Evolutionary conservation across 2,113 vertebrate genomes (phyloP).

Genomic region (Rhombomys opimus): DNA sequence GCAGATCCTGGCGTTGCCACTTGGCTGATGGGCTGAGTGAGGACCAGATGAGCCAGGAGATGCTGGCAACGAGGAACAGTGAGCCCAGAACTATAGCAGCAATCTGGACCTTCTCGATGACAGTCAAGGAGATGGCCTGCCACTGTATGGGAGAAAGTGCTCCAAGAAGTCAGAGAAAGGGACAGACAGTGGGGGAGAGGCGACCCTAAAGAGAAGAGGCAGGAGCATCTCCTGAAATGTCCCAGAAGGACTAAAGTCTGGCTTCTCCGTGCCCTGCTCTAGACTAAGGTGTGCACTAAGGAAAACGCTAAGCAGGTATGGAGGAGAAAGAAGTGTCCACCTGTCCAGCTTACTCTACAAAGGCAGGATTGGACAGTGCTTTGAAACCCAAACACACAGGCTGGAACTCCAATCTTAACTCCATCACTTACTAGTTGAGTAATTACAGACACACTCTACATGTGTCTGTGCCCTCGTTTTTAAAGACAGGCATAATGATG

Average conservation of each 20-base stretch:
- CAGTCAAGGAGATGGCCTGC: conserved; percentile 97
- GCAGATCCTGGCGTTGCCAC: conserved; percentile 97
- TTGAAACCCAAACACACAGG: conserved; percentile 18
- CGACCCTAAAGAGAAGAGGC: background rate
- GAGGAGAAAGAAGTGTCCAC: background rate
- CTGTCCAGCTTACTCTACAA: conserved; percentile 28
- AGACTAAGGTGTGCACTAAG: background rate
- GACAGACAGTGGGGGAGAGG: conserved; percentile 18
- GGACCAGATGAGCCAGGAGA: conserved; percentile 98
- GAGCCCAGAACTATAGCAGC: conserved; percentile 96
- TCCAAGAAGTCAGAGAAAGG: conserved; percentile 53
- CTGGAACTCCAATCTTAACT: conserved; percentile 40
- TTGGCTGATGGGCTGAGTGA: conserved; percentile 97
- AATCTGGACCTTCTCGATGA: conserved; percentile 97
- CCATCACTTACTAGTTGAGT: background rate
- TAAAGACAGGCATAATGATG: conserved; percentile 2
- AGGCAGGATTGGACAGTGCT: background rate
- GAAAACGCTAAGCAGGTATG: background rate
- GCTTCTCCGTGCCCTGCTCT: background rate
- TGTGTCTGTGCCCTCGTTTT: background rate
- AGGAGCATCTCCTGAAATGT: background rate
- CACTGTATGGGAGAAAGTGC: conserved; percentile 86
- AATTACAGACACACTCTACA: conserved; percentile 18
- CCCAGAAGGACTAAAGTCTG: background rate
- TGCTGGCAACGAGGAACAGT: conserved; percentile 97